Base-by-base conservation (phyloP, 2,797 vertebrate species). In the Trachops cirrhosus region DNA sequence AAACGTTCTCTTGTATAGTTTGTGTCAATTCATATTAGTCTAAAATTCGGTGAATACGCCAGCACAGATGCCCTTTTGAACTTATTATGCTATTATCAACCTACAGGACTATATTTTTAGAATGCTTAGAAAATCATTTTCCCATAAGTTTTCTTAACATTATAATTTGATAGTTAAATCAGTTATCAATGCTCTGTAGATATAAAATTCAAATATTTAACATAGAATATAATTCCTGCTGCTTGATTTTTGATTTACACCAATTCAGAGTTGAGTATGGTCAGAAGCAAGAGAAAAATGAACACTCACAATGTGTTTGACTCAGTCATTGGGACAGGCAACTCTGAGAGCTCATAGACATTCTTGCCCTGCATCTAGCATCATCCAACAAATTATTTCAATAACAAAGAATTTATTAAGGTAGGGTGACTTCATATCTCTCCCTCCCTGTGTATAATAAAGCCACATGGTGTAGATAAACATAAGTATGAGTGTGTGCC, bases 121-220 rank as follows among this genome's bases (percentile, higher is more conserved):
- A 95, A 95, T 26, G 68, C 64, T 95, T 78, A 82, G 41, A 92
- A 98, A 84, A 92, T 91, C 4, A 89, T 92, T 89, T 96, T 87
- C 32, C 77, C 70, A 57, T 82, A 96, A 92, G 50, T 91, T 94
- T 93, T 19, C 54, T 84, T 93, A 95, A 83, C 29, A 80, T 92
- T 82, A 74, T 94, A 93, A 96, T 92, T 94, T 78, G 86, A 93
- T 77, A 91, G 59, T 84, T 92, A 89, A 93, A 95, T 92, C 82
- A 97, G 67, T 82, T 57, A 86, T 85, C 73, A 78, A 52, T 88
- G 62, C 18, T 82, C 67, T 74, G n/a, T 73, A 86, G 52, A 77
- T 73, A 80, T 57, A 94, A 93, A 85, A 54, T 62, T 78, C 54
- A 86, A 91, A 92, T 44, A 62, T 86, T 94, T 89, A 89, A 82